Evolutionary conservation across 2,113 vertebrate genomes (phyloP).

Genomic region (Cyanoramphus novaezelandiae): DNA sequence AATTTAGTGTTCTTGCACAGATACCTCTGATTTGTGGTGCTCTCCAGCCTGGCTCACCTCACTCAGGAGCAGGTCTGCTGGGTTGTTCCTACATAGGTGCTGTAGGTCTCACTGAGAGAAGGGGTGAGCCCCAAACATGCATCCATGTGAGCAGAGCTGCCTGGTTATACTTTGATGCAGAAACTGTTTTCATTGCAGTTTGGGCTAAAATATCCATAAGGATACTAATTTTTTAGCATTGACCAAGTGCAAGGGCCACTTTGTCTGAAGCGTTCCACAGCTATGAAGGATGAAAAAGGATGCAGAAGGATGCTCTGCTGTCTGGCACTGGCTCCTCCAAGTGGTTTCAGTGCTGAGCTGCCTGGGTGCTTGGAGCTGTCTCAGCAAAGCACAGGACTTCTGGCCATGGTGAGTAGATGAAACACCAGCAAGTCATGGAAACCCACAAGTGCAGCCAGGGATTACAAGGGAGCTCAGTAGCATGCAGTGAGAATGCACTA

Average conservation of each 20-base stretch:
- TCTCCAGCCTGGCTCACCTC: neutral
- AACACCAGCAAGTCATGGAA: neutral
- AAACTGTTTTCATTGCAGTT: neutral
- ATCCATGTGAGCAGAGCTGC: neutral
- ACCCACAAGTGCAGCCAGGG: neutral
- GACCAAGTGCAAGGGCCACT: neutral
- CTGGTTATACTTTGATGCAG: neutral
- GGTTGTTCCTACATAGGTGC: neutral
- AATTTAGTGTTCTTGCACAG: neutral
- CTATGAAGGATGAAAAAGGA: neutral
- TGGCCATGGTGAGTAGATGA: neutral
- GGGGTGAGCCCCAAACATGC: neutral
- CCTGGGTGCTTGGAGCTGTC: neutral
- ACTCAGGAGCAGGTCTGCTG: neutral
- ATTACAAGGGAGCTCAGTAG: neutral
- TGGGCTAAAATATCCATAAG: neutral
- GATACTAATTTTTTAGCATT: neutral
- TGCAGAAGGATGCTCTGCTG: neutral
- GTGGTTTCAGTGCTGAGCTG: neutral
- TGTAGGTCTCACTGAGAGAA: neutral
- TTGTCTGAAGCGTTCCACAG: neutral
- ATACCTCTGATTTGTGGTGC: neutral
- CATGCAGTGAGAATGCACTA: neutral
- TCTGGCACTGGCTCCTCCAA: neutral
- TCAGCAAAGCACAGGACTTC: neutral